These are phyloP conservation scores for Xestia c-nigrum DNA, from an alignment of 2,888 invertebrate genomes.

Conservation along the genomic window DNA sequence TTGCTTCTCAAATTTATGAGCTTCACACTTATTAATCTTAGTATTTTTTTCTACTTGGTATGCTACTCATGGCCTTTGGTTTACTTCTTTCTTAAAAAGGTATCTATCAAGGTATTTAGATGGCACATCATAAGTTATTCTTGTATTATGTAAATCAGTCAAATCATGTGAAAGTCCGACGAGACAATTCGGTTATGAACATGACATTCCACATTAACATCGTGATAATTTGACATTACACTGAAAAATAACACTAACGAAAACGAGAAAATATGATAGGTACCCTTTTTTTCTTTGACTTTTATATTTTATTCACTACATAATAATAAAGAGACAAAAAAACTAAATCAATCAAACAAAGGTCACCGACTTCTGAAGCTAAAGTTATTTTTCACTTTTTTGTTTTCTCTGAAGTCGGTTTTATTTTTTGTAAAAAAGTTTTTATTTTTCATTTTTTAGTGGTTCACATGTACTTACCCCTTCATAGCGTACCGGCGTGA, in stretches of 20 bases:
- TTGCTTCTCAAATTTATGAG: background rate
- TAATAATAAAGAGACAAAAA: no score
- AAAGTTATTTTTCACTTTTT: no score
- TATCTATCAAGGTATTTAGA: background rate
- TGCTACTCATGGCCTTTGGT: background rate
- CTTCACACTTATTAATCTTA: background rate
- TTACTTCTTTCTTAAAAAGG: background rate
- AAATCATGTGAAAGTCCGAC: slow-evolving; percentile 8
- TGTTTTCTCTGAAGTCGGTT: no score
- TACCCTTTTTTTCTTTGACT: background rate
- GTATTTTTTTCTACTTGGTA: background rate
- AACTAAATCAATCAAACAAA: no score
- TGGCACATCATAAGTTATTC: background rate
- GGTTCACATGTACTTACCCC: no score
- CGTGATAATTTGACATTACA: background rate
- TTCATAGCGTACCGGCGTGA: no score
- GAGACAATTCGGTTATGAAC: background rate
- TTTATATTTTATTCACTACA: no score
- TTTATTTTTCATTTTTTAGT: no score
- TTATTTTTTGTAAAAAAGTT: no score
- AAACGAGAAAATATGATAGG: background rate
- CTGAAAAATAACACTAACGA: background rate
- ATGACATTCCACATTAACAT: background rate
- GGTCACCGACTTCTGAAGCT: no score
- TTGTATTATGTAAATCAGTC: slow-evolving; percentile 12